Base-by-base conservation (phyloP, 2,888 invertebrate species). In the Heliconius ethilla region DNA sequence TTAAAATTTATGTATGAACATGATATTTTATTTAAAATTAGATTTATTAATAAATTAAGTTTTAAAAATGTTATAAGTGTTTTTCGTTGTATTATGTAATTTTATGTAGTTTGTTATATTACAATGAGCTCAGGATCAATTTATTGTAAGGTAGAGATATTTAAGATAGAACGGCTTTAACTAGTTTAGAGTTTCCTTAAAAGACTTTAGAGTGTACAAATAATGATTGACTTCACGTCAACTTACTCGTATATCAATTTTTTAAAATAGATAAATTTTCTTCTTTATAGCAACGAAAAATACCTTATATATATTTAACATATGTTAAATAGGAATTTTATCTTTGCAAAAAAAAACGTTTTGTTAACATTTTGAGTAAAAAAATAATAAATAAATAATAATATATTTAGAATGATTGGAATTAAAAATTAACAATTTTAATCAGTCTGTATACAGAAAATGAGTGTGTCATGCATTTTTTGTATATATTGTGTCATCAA, bases 151-250 rank as follows among this genome's bases (percentile, higher is more conserved):
- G 82, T 87, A 89, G 86, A 83, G 81, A 82, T 79, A 83, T 82
- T 81, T 92, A 92, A 91, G 88, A 92, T 93, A 92, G 93, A 89
- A 90, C 80, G 90, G 93, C 93, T 94, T 94, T 94, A 94, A 94
- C 83, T 94, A 94, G 93, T 88, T 93, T 93, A 93, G 93, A 87
- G 86, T 91, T 90, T 91, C 86, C 89, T 85, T 90, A 86, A 89
- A 93, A 92, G 92, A 92, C 92, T 91, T 89, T 92, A 92, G 92
- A 91, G 85, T 90, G 91, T 92, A 92, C 90, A 91, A 91, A 91
- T 83, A 84, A 84, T 83, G 83, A 84, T 83, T 83, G 83, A 84
- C 82, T 78, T 82, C 79, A 78, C 81, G 83, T 81, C 82, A 82
- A 80, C 82, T 83, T 83, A 33, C 33, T 33, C 33, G 33, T 33